phyloP scores from a whole-genome alignment of 2,888 invertebrate species.

The Drosophila paramelanica region DNA sequence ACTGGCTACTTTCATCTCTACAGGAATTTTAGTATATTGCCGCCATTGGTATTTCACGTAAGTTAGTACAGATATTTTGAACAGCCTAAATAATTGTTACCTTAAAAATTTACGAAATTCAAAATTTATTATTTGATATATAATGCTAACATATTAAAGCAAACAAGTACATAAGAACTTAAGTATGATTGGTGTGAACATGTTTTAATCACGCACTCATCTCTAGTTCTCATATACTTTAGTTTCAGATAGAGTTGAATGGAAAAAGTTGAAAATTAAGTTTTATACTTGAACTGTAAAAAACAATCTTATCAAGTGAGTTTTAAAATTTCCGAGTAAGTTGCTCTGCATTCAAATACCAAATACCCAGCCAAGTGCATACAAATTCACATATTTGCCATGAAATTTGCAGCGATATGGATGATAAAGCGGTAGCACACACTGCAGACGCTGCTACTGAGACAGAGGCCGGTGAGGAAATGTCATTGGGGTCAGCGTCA shows the following conservation, averaged over 20 bases:
- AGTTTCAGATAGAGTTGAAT: conserved; percentile 39
- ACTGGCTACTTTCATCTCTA: conserved; percentile 16
- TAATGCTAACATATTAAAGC: conserved; percentile 1
- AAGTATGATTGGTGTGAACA: conserved; percentile 11
- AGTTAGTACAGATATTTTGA: not conserved
- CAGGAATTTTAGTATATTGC: conserved; percentile 9
- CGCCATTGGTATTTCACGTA: conserved; percentile 11
- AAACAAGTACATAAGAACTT: not conserved
- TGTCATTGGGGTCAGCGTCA: conserved; percentile 12
- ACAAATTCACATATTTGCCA: conserved; percentile 27
- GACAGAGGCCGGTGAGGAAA: conserved; percentile 38
- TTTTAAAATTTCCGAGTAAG: conserved; percentile 28
- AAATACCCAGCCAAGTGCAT: conserved; percentile 10
- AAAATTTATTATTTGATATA: too few relatives aligned
- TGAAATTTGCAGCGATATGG: conserved; percentile 58
- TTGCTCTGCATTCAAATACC: conserved; percentile 6
- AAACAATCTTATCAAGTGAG: conserved; percentile 12
- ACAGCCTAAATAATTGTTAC: not conserved
- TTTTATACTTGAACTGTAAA: conserved; percentile 22
- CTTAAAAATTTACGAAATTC: not conserved
- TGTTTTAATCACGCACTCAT: conserved; percentile 39
- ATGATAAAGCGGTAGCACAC: conserved; percentile 57
- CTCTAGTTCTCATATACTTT: conserved; percentile 48
- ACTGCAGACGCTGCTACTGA: conserved; percentile 49
- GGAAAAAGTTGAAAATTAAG: conserved; percentile 33